These are phyloP conservation scores for Lophura nycthemera DNA, from an alignment of 2,113 vertebrate species.

Conservation along the genomic window DNA sequence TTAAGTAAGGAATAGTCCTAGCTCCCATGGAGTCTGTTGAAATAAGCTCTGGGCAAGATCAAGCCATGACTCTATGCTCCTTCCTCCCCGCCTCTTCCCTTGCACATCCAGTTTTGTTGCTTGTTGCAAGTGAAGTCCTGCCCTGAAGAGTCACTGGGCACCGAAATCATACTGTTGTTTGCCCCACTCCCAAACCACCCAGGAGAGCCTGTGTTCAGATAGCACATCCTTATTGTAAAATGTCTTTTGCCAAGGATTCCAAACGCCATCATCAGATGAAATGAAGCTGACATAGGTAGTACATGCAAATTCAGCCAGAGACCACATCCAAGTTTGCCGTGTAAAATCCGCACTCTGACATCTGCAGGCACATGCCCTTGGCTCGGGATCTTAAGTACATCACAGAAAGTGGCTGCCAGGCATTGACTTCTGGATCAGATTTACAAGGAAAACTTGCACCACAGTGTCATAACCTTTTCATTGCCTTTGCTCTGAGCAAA, in stretches of 20 bases:
- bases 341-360: slow-evolving; percentile 40
- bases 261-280: neutral
- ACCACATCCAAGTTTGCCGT: neutral
- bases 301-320: neutral
- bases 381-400: neutral
- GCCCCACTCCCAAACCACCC: fast-evolving
- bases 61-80: neutral
- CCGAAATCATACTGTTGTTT: neutral
- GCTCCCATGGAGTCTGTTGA: slow-evolving; percentile 44
- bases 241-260: neutral
- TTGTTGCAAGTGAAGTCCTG: neutral
- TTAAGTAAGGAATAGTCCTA: neutral
- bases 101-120: slow-evolving; percentile 35
- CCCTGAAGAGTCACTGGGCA: neutral
- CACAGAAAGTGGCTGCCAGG: slow-evolving; percentile 6
- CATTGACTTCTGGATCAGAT: slow-evolving; percentile 26
- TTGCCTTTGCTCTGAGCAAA: slow-evolving; percentile 28
- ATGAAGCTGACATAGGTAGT: neutral
- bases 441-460: slow-evolving; percentile 28
- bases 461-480: slow-evolving; percentile 45
- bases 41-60: slow-evolving; percentile 44
- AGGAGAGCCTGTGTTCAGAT: neutral
- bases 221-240: neutral
- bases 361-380: neutral
- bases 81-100: neutral